A percentile compares a stretch with the other conserved stretches of the same genome.
Evolutionary conservation across 2,113 vertebrate genomes (phyloP).

Genomic region (Indicator maculatus): DNA sequence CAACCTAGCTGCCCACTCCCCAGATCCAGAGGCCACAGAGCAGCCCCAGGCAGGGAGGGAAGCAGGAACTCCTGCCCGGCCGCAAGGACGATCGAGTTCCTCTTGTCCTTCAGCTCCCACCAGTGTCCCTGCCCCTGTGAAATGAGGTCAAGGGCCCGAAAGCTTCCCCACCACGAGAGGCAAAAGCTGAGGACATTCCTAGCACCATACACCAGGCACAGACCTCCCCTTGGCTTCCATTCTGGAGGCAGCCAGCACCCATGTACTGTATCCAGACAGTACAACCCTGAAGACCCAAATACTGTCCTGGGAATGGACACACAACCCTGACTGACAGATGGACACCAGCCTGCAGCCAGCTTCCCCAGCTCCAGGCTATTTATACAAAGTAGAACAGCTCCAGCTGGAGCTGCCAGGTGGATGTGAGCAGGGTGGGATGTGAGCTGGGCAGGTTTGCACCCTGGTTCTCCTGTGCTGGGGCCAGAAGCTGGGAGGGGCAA

Average conservation of each 20-base stretch:
- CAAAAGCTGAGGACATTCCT: background rate
- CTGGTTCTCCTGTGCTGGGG: background rate
- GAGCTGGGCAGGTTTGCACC: background rate
- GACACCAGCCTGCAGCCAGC: background rate
- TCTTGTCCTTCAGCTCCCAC: background rate
- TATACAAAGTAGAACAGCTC: slow-evolving; percentile 55
- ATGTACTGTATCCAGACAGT: background rate
- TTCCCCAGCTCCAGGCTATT: background rate
- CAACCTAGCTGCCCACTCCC: accelerated
- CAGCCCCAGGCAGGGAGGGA: background rate
- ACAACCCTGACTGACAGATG: background rate
- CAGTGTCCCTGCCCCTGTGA: background rate
- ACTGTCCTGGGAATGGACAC: background rate
- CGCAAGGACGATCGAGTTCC: background rate
- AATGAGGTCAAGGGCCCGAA: background rate
- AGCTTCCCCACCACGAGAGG: background rate
- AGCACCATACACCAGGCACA: background rate
- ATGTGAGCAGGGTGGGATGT: background rate
- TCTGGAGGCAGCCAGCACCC: background rate
- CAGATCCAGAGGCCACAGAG: accelerated
- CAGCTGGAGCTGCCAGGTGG: background rate
- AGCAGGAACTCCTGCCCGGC: background rate
- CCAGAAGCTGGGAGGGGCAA: background rate
- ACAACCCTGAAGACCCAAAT: background rate
- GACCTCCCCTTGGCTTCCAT: background rate